phyloP scores from a whole-genome alignment of 2,888 invertebrate species.

The Agrochola lychnidis region DNA sequence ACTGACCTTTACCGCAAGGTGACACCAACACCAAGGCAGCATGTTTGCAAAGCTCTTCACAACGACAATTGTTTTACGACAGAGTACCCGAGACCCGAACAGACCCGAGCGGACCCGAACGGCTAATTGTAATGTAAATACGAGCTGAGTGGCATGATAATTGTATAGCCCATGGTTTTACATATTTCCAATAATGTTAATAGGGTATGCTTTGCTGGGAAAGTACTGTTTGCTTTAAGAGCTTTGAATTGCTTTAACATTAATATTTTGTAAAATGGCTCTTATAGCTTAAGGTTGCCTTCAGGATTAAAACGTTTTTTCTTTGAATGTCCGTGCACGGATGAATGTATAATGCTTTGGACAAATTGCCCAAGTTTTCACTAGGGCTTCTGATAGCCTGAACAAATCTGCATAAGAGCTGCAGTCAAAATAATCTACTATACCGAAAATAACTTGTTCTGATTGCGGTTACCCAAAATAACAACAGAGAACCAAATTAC shows the following conservation, averaged over 20 bases:
- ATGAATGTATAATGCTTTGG: too few species aligned
- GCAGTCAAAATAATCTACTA: too few species aligned
- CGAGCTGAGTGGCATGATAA: conserved; percentile 24
- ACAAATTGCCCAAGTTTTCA: too few species aligned
- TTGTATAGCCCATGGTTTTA: conserved; percentile 29
- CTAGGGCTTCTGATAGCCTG: too few species aligned
- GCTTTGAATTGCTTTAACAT: conserved; percentile 6
- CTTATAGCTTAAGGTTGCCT: too few species aligned
- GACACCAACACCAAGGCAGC: conserved; percentile 55
- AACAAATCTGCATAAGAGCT: too few species aligned
- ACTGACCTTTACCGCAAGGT: conserved; percentile 53
- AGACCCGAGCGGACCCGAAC: conserved; percentile 24
- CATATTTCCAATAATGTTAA: conserved; percentile 42
- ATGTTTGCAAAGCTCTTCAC: conserved; percentile 70
- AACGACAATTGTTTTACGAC: conserved; percentile 59
- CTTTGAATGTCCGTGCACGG: too few species aligned
- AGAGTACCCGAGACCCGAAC: conserved; percentile 38
- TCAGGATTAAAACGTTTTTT: too few species aligned
- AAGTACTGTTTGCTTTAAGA: conserved; percentile 5
- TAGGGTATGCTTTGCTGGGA: conserved; percentile 5
- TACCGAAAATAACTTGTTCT: too few species aligned
- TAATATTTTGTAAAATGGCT: neutral
- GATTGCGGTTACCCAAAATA: too few species aligned
- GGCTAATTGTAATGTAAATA: conserved; percentile 65
- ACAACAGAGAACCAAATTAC: too few species aligned